Percentiles rank a stretch among this genome's conserved stretches.
These are phyloP conservation scores for Anthophora plumipes DNA, from an alignment of 2,888 invertebrate species.

Conservation along the genomic window DNA sequence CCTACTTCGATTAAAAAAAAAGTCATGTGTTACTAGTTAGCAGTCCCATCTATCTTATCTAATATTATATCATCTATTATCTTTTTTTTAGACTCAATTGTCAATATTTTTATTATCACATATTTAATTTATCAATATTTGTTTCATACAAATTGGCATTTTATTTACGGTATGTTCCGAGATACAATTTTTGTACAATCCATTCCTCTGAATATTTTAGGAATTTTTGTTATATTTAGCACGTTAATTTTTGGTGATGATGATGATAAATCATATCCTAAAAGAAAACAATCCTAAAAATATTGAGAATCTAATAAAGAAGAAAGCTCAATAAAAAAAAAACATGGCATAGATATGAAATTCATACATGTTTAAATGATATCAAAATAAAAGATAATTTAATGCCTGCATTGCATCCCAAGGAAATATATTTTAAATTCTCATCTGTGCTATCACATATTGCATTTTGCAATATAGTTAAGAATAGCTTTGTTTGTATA, in stretches of 20 bases:
- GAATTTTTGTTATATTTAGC: conserved; percentile 40
- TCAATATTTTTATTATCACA: conserved; percentile 61
- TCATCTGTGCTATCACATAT: conserved; percentile 57
- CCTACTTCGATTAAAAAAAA: conserved; percentile 78
- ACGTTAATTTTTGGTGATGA: conserved; percentile 31
- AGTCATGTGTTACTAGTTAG: conserved; percentile 77
- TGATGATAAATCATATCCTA: conserved; percentile 44
- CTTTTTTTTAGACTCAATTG: conserved; percentile 60
- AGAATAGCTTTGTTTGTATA: conserved; percentile 60
- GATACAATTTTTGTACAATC: conserved; percentile 45
- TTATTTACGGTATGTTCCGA: conserved; percentile 24
- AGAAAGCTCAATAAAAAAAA: conserved; percentile 48
- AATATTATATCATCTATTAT: conserved; percentile 64
- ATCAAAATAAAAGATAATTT: conserved; percentile 41
- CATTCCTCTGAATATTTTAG: conserved; percentile 52
- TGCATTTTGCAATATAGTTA: conserved; percentile 61
- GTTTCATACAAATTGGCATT: conserved; percentile 44
- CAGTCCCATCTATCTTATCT: conserved; percentile 71
- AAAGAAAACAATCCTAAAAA: conserved; percentile 23
- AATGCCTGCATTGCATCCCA: conserved; percentile 29
- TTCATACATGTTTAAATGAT: conserved; percentile 39
- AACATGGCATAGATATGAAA: conserved; percentile 42
- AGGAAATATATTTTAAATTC: conserved; percentile 42
- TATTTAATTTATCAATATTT: conserved; percentile 59
- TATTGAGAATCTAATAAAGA: conserved; percentile 40